Evolutionary conservation across 2,888 invertebrate species (phyloP), one percentile per base, ranked within the genome.

Genomic region (Neria commutata): DNA sequence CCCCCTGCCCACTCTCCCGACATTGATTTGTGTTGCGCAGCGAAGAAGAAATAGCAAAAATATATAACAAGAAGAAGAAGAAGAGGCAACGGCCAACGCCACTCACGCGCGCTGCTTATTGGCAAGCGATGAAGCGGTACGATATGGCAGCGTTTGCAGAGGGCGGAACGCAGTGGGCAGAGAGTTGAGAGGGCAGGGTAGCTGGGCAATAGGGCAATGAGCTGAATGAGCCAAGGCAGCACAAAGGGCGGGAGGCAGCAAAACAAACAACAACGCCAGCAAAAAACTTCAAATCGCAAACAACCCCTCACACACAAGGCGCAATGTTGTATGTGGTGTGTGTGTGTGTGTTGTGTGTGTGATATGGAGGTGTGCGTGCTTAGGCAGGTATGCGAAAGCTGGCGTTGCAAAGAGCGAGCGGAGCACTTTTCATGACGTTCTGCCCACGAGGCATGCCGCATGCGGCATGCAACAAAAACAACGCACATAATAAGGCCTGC

Each of bases 301-400:
- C 48, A 48, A 48, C 48, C 48, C 48, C 48, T 48, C 48, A 48
- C 23, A 48, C 48, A n/a, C n/a, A n/a, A n/a, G n/a, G n/a, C n/a
- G 48, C 48, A 24, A 48, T 48, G 25, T 48, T 48, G 46, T 46
- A 29, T 40, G 49, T 40, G 49, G 10, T 17, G 2, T 37, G 49
- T 51, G 60, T 59, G 58, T 64, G 67, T 64, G 62, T 66, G 54
- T 63, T 47, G 58, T 56, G 50, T 63, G 65, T 54, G 64, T 62
- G 59, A 56, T 58, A 61, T 57, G 61, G 50, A 54, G 64, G 60
- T 42, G 21, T 42, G 42, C 42, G 10, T n/a, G n/a, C n/a, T 58
- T 58, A 61, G 60, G 61, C 53, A 54, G 64, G 60, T 42, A 42
- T 42, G 42, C 42, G 10, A 42, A 42, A 42, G 21, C n/a, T n/a